Evolutionary conservation across 1,140 invertebrate species (phyloP), one percentile per base, ranked within the genome.

Genomic region (Lasioglossum albipes): DNA sequence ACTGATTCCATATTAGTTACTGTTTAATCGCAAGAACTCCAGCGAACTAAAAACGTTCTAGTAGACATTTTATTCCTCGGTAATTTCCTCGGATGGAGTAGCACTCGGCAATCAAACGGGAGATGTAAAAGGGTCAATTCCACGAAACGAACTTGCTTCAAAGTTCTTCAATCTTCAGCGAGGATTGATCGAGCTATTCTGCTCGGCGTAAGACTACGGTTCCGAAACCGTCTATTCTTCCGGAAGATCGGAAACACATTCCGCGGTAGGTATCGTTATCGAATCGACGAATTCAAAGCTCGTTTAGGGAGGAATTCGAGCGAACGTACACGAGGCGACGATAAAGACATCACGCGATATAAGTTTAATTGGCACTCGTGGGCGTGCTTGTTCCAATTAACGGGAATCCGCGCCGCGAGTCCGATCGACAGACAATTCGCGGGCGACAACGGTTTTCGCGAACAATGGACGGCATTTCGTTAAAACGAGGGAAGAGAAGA

Each of bases 321-420:
- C 79, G 62, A 54, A 73, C 79, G 73, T 73, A 79, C 73, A 65
- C 68, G 59, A 31, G 41, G 22, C 74, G 70, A 71, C 66, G 71
- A 81, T 76, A 73, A 79, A 78, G 81, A 79, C 75, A 67, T 83
- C 66, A 69, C 64, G 62, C 71, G 59, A 68, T 67, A 61, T 64
- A 70, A 81, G 69, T 81, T 86, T 86, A 81, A 87, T 87, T 80
- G 84, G 85, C 66, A 67, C 78, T 72, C 78, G 64, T 4, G 45
- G 49, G 5, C 64, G 45, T 18, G 45, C 73, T 70, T 72, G 73
- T 42, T 70, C 59, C 80, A 75, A 81, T 83, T 76, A 80, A 62
- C 31, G 9, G 52, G 45, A 7, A 45, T 70, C 73, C 69, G 71
- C 13, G 75, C 45, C 49, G 54, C 67, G 68, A 66, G 49, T 41